Base-by-base conservation (phyloP, 1,140 invertebrate species). In the Pogonomyrmex californicus region DNA sequence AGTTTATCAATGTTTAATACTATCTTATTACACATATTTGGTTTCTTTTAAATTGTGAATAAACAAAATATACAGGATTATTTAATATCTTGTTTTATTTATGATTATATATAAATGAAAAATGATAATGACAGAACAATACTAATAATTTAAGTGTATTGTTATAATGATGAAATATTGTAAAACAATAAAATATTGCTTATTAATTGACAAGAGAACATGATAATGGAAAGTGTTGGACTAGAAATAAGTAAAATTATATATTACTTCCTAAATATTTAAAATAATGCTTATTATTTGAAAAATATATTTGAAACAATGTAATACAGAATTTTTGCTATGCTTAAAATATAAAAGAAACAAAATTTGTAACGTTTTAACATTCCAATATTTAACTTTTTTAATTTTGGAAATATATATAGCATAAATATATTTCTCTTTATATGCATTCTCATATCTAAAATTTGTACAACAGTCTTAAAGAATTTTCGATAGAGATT, bases 101-200 rank as follows among this genome's bases (percentile, higher is more conserved):
- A 1, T 36, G 36, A 60, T 7, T 58, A 0, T 71, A 14, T 44
- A 71, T 30, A 14, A 23, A 82, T 30, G 6, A 58, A 60, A 73
- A 71, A 41, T 82, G 14, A 33, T 47, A 47, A 12, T n/a, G 2
- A 76, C 17, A 41, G 3, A 38, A 17, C 44, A 41, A 51, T 14
- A 14, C 9, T 79, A 23, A 38, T 66, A 36, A 78, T 17, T 36
- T 38, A 71, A 73, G n/a, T 58, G 17, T 56, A 44, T 38, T 56
- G n/a, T 56, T 54, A 68, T 17, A 65, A 66, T 7, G 30, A 23
- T 62, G 36, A 49, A 38, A 2, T 83, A 66, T 33, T 44, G 5
- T 78, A 73, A 71, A 73, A 47, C 9, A 38, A 79, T 82, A 14
- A 17, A 71, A 60, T 3, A 65, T 23, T 38, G 12, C 71, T 65